Evolutionary conservation across 2,888 invertebrate species (phyloP).

Genomic region (Adela reaumurella): DNA sequence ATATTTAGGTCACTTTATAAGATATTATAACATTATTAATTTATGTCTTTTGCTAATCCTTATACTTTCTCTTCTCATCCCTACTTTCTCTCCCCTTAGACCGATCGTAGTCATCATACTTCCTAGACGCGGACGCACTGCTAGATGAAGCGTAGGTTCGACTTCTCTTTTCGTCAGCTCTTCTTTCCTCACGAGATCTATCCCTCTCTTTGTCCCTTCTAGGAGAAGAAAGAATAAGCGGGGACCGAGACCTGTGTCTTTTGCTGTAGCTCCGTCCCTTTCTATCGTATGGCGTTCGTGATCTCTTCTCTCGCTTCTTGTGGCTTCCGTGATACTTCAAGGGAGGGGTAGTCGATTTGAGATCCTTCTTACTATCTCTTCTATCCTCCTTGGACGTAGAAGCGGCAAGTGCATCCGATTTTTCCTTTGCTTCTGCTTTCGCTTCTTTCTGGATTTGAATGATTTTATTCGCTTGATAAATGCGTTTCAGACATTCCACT

Average conservation of each 20-base stretch:
- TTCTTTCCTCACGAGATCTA: constrained; percentile 31
- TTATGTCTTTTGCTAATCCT: too few species aligned
- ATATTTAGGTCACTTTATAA: too few species aligned
- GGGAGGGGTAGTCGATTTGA: constrained; percentile 50
- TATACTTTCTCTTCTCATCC: constrained; percentile 43
- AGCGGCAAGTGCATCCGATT: constrained; percentile 38
- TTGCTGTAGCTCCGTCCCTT: constrained; percentile 45
- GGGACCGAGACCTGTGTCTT: constrained; percentile 42
- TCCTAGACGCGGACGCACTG: constrained; percentile 20
- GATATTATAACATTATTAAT: too few species aligned
- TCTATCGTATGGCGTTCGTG: constrained; percentile 47
- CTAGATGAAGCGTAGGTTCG: constrained; percentile 16
- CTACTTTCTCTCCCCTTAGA: constrained; percentile 37
- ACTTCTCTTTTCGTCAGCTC: constrained; percentile 35
- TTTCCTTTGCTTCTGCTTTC: constrained; percentile 34
- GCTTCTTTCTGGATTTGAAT: constrained; percentile 38
- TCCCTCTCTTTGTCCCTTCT: constrained; percentile 35
- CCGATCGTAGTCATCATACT: constrained; percentile 49
- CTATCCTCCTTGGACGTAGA: constrained; percentile 45
- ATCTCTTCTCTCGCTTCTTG: constrained; percentile 45
- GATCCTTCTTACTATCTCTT: constrained; percentile 40
- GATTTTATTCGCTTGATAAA: constrained; percentile 47
- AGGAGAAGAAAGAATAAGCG: constrained; percentile 1
- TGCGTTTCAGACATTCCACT: constrained; percentile 33
- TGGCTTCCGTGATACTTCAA: constrained; percentile 42